Evolutionary conservation across 2,113 vertebrate genomes (phyloP).

Genomic region (Sakesphorus luctuosus): DNA sequence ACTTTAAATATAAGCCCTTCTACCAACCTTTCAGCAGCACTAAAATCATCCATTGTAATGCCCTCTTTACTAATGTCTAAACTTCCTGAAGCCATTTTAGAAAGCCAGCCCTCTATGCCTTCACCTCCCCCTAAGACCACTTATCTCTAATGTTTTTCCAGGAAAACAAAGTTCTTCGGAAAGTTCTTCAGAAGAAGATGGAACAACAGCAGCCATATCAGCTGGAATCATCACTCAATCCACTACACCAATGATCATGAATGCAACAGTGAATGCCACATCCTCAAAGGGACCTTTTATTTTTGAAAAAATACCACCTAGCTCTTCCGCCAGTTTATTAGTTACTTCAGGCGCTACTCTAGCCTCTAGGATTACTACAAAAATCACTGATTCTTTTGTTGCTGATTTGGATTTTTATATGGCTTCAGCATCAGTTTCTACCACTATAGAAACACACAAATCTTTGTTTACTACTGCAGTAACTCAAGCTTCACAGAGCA

Average conservation of each 20-base stretch:
- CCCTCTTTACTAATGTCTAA: neutral
- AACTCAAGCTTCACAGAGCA: neutral
- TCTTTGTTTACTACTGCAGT: constrained; percentile 4
- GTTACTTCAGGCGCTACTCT: neutral
- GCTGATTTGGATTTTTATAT: neutral
- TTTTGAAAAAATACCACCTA: constrained; percentile 21
- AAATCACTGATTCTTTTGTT: neutral
- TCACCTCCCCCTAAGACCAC: neutral
- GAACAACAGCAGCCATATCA: neutral
- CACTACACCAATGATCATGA: neutral
- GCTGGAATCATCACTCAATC: neutral
- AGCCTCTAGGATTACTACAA: neutral
- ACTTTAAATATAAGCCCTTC: neutral
- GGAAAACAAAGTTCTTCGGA: constrained; percentile 33
- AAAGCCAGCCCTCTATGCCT: neutral
- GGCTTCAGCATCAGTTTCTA: constrained; percentile 21
- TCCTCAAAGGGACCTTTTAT: constrained; percentile 3
- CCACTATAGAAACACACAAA: neutral
- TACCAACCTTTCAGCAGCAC: neutral
- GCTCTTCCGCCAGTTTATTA: constrained; percentile 19
- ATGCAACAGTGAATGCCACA: constrained; percentile 15
- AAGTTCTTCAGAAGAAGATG: constrained; percentile 39
- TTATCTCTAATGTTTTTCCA: constrained; percentile 41
- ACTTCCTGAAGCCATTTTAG: neutral
- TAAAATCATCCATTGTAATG: neutral